A percentile compares a stretch with the other conserved stretches of the same genome.
Conservation (phyloP, 2,113 vertebrate species). For the Pomatostomus ruficeps region DNA sequence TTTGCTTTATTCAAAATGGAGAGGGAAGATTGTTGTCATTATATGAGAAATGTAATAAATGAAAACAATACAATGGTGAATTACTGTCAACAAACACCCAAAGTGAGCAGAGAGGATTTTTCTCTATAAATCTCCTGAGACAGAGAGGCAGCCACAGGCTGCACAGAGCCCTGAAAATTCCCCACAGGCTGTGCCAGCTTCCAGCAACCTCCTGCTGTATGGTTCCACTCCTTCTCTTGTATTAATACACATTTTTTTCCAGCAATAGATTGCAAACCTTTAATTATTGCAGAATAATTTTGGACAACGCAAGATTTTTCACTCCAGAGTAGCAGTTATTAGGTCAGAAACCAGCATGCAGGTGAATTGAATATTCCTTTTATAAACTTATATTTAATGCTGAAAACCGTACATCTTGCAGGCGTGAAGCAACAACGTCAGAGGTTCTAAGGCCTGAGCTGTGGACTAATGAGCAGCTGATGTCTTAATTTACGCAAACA, state of each 20-base stretch:
- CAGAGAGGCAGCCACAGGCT: not conserved
- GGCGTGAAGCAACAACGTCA: not conserved
- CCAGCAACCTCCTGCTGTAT: not conserved
- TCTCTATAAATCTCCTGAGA: not conserved
- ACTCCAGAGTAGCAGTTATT: not conserved
- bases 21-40: not conserved
- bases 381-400: not conserved
- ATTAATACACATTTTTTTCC: not conserved
- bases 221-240: not conserved
- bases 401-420: not conserved
- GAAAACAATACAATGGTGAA: not conserved
- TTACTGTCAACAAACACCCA: not conserved
- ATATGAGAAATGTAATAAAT: not conserved
- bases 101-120: not conserved
- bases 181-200: not conserved
- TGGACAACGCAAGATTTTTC: not conserved
- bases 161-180: rapidly evolving
- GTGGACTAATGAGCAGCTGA: not conserved
- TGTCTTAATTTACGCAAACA: not conserved
- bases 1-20: not conserved
- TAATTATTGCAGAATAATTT: not conserved
- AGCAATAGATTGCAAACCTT: not conserved
- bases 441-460: not conserved
- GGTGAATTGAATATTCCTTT: not conserved
- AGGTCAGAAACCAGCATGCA: not conserved